Base-by-base conservation (phyloP, 2,888 invertebrate genomes). In the Odiellus spinosus region DNA sequence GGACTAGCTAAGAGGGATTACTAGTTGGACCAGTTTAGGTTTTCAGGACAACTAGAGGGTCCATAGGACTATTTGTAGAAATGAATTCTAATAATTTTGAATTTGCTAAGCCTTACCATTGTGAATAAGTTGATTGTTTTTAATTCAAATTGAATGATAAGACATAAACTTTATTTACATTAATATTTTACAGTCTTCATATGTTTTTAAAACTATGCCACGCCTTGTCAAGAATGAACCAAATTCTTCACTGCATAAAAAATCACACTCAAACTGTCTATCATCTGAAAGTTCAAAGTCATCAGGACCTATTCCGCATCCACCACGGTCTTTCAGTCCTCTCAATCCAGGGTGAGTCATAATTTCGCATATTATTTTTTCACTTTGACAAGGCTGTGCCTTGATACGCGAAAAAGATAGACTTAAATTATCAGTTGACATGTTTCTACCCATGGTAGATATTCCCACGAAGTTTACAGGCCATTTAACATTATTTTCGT, bases 261-360 rank as follows among this genome's bases (percentile, higher is more conserved):
- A 20, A 19, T 41, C 20, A 19, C 18, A 20, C 19, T 41, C 41
- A 20, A 20, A 14, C 19, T 41, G 20, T 4, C 41, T 17, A n/a
- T 41, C 41, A 3, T n/a, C 3, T 19, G 41, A 41, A 20, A 41
- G 41, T 12, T 19, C 19, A 21, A 41, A 41, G 4, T 41, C 41
- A 20, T 41, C 41, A 3, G 41, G 41, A 2, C 41, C 41, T 1
- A 10, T 2, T 10, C 41, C 41, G 3, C 41, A 41, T 11, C 41
- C 41, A 20, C 41, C 41, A 3, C 11, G 18, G 3, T 21, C 20
- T 1, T 14, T 3, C 10, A 41, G 3, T 19, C 20, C 19, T 1
- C 8, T 11, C 4, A 20, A 41, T 10, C 41, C 41, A 12, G 41
- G 41, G 14, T 41, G 41, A 18, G 21, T 21, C 41, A 41, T 41